These are phyloP conservation scores for Hemaris fuciformis DNA, from an alignment of 2,888 invertebrate species.

Conservation along the genomic window DNA sequence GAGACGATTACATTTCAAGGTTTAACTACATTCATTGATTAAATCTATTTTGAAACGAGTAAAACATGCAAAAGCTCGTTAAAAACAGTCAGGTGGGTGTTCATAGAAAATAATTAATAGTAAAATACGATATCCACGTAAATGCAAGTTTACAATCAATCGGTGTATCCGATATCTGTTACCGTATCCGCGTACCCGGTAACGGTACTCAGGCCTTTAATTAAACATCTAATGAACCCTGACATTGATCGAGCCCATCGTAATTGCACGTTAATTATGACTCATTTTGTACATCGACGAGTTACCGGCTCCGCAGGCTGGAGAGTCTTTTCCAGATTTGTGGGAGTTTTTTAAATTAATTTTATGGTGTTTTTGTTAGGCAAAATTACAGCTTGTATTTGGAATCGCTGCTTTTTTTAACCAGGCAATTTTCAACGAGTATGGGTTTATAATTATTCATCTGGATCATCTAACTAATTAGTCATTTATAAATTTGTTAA, in stretches of 20 bases:
- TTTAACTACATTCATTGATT: too few relatives aligned
- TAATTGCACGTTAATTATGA: slow-evolving; percentile 8
- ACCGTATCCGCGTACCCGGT: slow-evolving; percentile 5
- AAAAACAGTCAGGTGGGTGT: not conserved
- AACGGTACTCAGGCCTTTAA: slow-evolving; percentile 11
- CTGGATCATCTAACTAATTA: too few relatives aligned
- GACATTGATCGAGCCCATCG: slow-evolving; percentile 7
- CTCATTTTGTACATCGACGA: slow-evolving; percentile 7
- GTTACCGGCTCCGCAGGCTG: not conserved
- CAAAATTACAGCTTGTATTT: too few relatives aligned
- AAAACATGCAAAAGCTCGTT: not conserved
- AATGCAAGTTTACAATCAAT: not conserved
- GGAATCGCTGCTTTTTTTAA: too few relatives aligned
- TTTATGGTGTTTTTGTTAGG: too few relatives aligned
- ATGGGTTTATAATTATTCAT: too few relatives aligned
- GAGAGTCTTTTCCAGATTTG: not conserved
- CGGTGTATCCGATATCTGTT: slow-evolving; percentile 1
- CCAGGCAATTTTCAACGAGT: too few relatives aligned
- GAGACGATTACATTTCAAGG: too few relatives aligned
- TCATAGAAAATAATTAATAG: not conserved
- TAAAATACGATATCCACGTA: not conserved
- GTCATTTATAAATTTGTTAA: too few relatives aligned
- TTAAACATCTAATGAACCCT: slow-evolving; percentile 13
- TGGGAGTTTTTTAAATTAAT: too few relatives aligned
- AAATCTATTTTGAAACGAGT: too few relatives aligned